These are phyloP conservation scores for Scaptomyza reducta DNA, from an alignment of 2,888 invertebrate species.

Conservation along the genomic window DNA sequence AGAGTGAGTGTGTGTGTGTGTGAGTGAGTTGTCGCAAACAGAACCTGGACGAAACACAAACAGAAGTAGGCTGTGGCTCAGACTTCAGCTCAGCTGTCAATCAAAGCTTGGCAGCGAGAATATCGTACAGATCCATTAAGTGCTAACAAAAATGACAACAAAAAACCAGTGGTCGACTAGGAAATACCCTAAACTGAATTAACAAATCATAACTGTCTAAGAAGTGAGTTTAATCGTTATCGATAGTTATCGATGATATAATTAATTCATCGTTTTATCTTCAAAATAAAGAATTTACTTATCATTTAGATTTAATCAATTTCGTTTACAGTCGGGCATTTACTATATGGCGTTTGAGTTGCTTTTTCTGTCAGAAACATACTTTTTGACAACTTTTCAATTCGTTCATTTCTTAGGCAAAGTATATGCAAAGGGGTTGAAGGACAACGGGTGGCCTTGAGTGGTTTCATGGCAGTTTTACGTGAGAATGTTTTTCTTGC, in stretches of 20 bases:
- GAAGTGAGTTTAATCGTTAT: too few relatives aligned
- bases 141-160: slow-evolving; percentile 51
- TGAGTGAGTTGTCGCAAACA: slow-evolving; percentile 37
- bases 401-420: neutral
- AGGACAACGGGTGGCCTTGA: slow-evolving; percentile 14
- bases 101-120: slow-evolving; percentile 55
- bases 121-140: slow-evolving; percentile 54
- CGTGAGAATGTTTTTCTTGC: slow-evolving; percentile 6
- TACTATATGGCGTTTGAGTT: neutral
- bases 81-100: slow-evolving; percentile 53
- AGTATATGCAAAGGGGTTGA: slow-evolving; percentile 32
- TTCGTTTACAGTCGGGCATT: too few relatives aligned
- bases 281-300: too few relatives aligned
- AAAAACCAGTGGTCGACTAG: neutral
- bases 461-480: slow-evolving; percentile 27
- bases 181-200: too few relatives aligned
- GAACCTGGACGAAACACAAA: slow-evolving; percentile 33
- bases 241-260: too few relatives aligned
- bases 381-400: neutral
- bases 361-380: neutral
- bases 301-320: too few relatives aligned
- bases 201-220: too few relatives aligned
- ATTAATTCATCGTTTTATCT: too few relatives aligned
- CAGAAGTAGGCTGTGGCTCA: slow-evolving; percentile 1
- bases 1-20: neutral